Conservation (phyloP, 2,797 vertebrate genomes). For the Simalia tracyae region DNA sequence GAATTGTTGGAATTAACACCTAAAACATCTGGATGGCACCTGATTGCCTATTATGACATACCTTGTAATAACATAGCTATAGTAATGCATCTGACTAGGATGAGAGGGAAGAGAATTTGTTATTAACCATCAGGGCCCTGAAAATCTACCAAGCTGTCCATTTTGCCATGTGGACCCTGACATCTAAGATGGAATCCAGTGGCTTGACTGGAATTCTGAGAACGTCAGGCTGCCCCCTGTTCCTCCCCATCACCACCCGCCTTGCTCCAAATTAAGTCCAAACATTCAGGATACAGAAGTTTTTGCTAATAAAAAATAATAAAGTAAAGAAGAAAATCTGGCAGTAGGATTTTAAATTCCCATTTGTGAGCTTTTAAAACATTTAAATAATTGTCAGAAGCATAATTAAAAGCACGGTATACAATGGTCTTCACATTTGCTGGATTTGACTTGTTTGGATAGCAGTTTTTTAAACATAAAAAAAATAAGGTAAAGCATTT, state of each 20-base stretch:
- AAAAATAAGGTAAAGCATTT: background rate
- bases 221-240: background rate
- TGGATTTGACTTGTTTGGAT: background rate
- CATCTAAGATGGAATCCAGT: background rate
- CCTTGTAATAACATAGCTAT: background rate
- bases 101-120: background rate
- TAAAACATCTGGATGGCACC: background rate
- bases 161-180: background rate
- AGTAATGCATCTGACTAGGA: background rate
- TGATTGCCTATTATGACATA: background rate
- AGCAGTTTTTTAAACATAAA: background rate
- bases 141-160: background rate
- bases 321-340: background rate
- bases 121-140: background rate
- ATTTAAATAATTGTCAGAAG: background rate
- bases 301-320: background rate
- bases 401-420: background rate
- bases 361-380: background rate
- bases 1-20: background rate
- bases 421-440: background rate
- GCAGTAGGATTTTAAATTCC: background rate
- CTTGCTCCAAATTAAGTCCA: background rate
- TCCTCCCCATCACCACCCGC: background rate
- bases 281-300: background rate
- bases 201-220: background rate